Evolutionary conservation across 2,888 invertebrate species (phyloP).

Genomic region (Drosophila multiciliata): DNA sequence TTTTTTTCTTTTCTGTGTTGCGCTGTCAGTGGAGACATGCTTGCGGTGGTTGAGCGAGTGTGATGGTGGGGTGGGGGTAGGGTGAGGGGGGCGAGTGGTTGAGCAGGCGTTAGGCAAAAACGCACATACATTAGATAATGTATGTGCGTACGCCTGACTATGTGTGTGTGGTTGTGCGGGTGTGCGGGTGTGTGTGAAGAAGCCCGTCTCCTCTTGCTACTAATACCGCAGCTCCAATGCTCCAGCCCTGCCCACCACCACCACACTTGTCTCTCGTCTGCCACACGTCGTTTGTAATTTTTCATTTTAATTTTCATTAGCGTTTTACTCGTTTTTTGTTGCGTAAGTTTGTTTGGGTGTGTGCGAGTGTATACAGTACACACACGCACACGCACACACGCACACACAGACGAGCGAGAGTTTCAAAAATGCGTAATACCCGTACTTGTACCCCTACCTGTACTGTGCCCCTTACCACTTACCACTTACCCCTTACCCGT

Average conservation of each 20-base stretch:
- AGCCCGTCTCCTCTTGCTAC: conserved; percentile 27
- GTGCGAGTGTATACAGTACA: conserved; percentile 11
- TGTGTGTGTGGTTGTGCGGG: conserved; percentile 11
- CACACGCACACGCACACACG: background rate
- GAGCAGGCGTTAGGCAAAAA: conserved; percentile 27
- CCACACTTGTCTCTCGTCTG: conserved; percentile 37
- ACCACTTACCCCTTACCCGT: background rate
- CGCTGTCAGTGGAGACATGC: conserved; percentile 54
- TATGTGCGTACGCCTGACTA: conserved; percentile 53
- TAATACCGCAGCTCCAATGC: conserved; percentile 31
- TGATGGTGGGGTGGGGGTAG: background rate
- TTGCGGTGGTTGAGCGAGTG: conserved; percentile 9
- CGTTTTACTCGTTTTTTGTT: conserved; percentile 73
- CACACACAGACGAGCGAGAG: conserved; percentile 1
- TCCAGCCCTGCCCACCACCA: background rate
- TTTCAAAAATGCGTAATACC: conserved; percentile 52
- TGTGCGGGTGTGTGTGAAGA: conserved; percentile 9
- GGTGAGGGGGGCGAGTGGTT: background rate
- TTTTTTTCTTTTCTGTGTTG: conserved; percentile 32
- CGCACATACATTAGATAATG: conserved; percentile 71
- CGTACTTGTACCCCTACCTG: conserved; percentile 3
- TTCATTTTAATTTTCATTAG: conserved; percentile 85
- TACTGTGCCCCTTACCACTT: background rate
- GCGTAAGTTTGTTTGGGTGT: conserved; percentile 33
- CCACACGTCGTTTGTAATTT: conserved; percentile 83